These are phyloP conservation scores for Nannoperca australis DNA, from an alignment of 2,797 vertebrate genomes.

Conservation along the genomic window DNA sequence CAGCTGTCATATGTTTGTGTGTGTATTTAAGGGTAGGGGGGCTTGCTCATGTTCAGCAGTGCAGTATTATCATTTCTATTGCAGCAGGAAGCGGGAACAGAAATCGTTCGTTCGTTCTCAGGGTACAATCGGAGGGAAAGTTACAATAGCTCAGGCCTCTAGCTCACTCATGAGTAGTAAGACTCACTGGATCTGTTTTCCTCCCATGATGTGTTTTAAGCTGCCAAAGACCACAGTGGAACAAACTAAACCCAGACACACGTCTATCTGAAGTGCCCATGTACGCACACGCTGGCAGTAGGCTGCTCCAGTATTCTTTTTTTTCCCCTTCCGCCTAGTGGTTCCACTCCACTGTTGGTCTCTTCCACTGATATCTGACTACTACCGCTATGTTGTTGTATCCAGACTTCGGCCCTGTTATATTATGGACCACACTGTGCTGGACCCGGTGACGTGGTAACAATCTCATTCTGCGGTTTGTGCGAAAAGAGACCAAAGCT, in stretches of 20 bases:
- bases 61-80: conserved; percentile 73
- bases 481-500: conserved; percentile 51
- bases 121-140: conserved; percentile 76
- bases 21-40: conserved; percentile 24
- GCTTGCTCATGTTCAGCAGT: conserved; percentile 37
- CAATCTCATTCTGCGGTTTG: not conserved
- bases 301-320: conserved; percentile 78
- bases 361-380: conserved; percentile 16
- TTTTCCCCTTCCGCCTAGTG: not conserved
- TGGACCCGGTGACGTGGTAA: conserved; percentile 20
- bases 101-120: conserved; percentile 82
- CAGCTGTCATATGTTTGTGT: conserved; percentile 30
- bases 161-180: conserved; percentile 47
- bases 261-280: conserved; percentile 92
- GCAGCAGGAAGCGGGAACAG: conserved; percentile 77
- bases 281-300: conserved; percentile 75
- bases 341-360: conserved; percentile 9
- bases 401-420: conserved; percentile 9
- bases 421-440: conserved; percentile 38
- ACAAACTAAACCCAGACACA: conserved; percentile 61
- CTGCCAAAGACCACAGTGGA: conserved; percentile 93
- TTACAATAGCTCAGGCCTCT: conserved; percentile 82
- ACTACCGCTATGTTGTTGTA: conserved; percentile 6
- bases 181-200: conserved; percentile 92
- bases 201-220: conserved; percentile 91